Base-by-base conservation (phyloP, 2,797 vertebrate genomes). In the Benthosema pterotum region DNA sequence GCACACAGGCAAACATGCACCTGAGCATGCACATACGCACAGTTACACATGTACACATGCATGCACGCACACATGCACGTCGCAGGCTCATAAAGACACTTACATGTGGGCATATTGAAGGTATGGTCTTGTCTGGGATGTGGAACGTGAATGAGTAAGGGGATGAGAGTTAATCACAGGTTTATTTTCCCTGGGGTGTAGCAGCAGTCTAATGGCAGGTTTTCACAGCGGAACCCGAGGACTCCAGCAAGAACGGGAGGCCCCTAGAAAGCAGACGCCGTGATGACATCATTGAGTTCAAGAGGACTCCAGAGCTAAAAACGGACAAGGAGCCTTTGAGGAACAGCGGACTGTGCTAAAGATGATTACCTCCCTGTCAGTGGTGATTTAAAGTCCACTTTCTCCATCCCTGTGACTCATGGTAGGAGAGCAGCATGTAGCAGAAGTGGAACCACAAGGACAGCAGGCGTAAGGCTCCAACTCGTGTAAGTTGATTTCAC, bases 261-360 rank as follows among this genome's bases (percentile, higher is more conserved):
- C 32, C 32, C 32, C 71, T 47, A 61, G 60, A 66, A 67, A 78
- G 69, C 69, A 60, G 43, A 65, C 2, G 54, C 63, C 4, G 12
- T 59, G 48, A 73, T 86, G 77, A 84, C 82, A 84, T 85, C 80
- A 88, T 72, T 32, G 62, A 56, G 56, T 69, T 60, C 17, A 8
- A 73, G 72, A 77, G 76, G 1, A 11, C 60, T 73, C 50, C 13
- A 28, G 0, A 43, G 60, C 80, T 86, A 83, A 83, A 78, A 82
- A 78, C 67, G 78, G 62, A 72, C 14, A 6, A 17, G 55, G 9
- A 50, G 60, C 75, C 69, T 85, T 81, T 82, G 76, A 75, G 76
- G 67, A 79, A 75, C 67, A 76, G 63, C 77, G 77, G 51, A 52
- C 71, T 67, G 50, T 51, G 67, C 67, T 60, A 43, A 77, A 75